Evolutionary conservation across 2,113 vertebrate genomes (phyloP).

Genomic region (Poecilia latipinna): DNA sequence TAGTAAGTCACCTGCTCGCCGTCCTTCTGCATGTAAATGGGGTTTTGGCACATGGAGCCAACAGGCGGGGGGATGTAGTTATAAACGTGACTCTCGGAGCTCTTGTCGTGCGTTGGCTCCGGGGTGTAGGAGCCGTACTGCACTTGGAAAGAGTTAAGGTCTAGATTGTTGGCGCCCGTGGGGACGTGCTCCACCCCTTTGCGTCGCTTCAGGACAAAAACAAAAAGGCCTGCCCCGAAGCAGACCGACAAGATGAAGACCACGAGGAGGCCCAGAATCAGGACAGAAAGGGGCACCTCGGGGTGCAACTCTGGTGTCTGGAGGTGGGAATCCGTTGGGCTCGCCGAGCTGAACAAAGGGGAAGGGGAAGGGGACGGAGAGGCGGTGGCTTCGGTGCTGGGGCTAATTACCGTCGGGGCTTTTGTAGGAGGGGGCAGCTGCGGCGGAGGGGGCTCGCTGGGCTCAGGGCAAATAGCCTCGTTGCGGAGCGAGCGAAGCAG

Average conservation of each 20-base stretch:
- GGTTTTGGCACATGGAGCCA: conserved; percentile 98
- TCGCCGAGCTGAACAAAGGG: conserved; percentile 61
- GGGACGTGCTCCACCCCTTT: conserved; percentile 89
- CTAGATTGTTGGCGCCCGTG: conserved; percentile 86
- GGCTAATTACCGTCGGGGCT: conserved; percentile 80
- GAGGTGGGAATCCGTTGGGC: conserved; percentile 82
- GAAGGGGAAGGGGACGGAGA: conserved; percentile 39
- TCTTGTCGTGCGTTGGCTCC: conserved; percentile 85
- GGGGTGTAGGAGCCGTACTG: conserved; percentile 93
- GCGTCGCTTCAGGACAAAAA: conserved; percentile 94
- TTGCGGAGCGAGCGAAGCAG: conserved; percentile 92
- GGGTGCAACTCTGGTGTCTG: conserved; percentile 85
- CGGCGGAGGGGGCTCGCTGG: conserved; percentile 73
- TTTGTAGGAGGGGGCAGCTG: conserved; percentile 79
- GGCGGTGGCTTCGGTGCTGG: conserved; percentile 79
- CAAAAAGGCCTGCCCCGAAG: conserved; percentile 95
- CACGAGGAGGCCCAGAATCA: conserved; percentile 94
- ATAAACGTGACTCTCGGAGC: conserved; percentile 90
- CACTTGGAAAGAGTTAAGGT: conserved; percentile 93
- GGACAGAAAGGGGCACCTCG: conserved; percentile 93
- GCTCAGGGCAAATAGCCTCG: conserved; percentile 93
- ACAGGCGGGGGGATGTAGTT: conserved; percentile 94
- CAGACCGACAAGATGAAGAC: conserved; percentile 98
- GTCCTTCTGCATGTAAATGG: conserved; percentile 98
- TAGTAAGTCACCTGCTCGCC: conserved; percentile 92